Evolutionary conservation across 64 coral and sea anemone genomes (phyloP), one percentile per base, ranked within the genome.

Genomic region (Porites australiensis): DNA sequence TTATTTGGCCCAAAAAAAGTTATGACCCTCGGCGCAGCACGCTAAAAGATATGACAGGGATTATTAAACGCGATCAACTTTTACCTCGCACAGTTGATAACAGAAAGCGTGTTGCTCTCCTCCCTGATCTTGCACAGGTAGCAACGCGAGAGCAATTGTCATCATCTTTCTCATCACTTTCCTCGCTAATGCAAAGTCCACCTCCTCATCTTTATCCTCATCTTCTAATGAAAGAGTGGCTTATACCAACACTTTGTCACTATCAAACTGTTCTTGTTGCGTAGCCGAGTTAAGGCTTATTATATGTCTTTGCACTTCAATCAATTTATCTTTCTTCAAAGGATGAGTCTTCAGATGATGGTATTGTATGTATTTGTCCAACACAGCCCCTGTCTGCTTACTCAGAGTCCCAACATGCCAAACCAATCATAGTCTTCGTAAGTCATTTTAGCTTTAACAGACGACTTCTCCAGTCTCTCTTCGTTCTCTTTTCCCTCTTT

Each of bases 171-270:
- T 87, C 83, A 72, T 70, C 64, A 21, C 83, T 87, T 87, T 72
- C 66, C 46, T 70, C 37, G 83, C 65, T 53, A 4, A 87, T 54
- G 58, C 83, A 57, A 87, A 87, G 3, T 73, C 65, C 46, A 72
- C 51, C 82, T 12, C 82, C 62, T 86, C 44, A 70, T 86, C 82
- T 70, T 86, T 53, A 86, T 86, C 82, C 9, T 87, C 82, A 86
- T 86, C 44, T 8, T 86, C 82, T 86, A 46, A 70, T 86, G 64
- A 86, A 86, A 86, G 62, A 70, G 82, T 86, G 82, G 62, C 82
- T 86, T 52, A 62, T 86, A 86, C 79, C 50, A 62, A 62, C 19
- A 22, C 79, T 50, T 82, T 82, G 54, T n/a, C 13, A 61, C 53
- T 55, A 70, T 22, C 67, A 70, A 22, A 70, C 10, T 21, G 67